Percentiles rank a stretch among this genome's conserved stretches.
phyloP scores from a whole-genome alignment of 2,113 vertebrate genomes.

The Actinemys pallida region DNA sequence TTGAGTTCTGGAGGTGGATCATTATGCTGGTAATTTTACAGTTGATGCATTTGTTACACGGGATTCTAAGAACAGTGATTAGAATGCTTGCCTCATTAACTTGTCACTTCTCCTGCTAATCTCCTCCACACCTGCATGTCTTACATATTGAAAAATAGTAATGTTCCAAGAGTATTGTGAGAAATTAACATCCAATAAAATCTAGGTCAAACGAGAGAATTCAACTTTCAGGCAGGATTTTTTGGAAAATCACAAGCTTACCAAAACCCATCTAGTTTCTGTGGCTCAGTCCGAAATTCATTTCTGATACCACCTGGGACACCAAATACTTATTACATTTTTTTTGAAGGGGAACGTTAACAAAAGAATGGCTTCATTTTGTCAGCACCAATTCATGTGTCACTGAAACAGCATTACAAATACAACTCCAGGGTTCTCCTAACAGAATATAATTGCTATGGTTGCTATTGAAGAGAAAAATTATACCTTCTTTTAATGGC shows the following conservation, averaged over 20 bases:
- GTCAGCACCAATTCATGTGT: background rate
- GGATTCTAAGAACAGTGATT: background rate
- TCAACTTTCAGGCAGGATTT: background rate
- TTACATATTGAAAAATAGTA: background rate
- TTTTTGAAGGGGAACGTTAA: background rate
- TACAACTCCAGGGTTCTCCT: background rate
- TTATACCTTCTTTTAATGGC: background rate
- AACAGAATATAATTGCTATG: background rate
- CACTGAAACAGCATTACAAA: background rate
- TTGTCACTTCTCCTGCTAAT: background rate
- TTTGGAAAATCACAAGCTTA: background rate
- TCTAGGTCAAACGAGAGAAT: background rate
- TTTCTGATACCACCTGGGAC: background rate
- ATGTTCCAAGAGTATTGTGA: background rate
- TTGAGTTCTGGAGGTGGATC: background rate
- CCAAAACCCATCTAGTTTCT: background rate
- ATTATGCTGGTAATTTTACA: background rate
- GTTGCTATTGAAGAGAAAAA: background rate
- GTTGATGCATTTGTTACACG: background rate
- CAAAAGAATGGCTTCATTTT: background rate
- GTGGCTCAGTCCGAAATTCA: background rate
- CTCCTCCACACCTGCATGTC: background rate
- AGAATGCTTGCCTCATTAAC: constrained; percentile 7
- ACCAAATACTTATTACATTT: background rate
- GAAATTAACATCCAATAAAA: background rate